Conservation (phyloP, 2,888 invertebrate genomes). For the Oithona nana region DNA sequence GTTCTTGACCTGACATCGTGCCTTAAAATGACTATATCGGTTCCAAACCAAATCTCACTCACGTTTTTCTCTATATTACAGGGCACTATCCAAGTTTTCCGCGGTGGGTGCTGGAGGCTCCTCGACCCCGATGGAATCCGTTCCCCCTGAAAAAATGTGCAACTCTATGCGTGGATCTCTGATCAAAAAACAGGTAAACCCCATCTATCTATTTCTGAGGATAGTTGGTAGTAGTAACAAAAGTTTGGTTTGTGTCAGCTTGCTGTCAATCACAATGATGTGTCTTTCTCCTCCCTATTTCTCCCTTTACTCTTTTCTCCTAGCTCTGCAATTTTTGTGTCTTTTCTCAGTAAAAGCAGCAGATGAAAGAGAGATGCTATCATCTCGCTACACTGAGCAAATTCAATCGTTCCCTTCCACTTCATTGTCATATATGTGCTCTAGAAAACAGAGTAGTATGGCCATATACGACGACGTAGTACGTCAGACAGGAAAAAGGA, state of each 20-base stretch:
- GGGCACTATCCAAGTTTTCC: slow-evolving; percentile 1
- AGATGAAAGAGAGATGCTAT: background rate
- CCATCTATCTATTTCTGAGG: background rate
- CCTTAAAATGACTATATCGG: too few relatives aligned
- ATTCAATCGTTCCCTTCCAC: background rate
- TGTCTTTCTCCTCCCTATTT: too few relatives aligned
- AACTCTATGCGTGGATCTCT: slow-evolving; percentile 12
- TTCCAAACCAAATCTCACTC: too few relatives aligned
- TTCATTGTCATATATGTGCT: background rate
- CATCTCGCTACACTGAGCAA: background rate
- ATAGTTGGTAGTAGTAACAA: too few relatives aligned
- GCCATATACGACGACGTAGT: too few relatives aligned
- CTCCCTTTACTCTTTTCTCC: too few relatives aligned
- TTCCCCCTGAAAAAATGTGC: slow-evolving; percentile 4
- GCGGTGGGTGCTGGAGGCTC: background rate
- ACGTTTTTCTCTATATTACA: background rate
- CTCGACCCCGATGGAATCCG: background rate
- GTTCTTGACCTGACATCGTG: too few relatives aligned
- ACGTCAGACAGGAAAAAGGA: too few relatives aligned
- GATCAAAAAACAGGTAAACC: slow-evolving; percentile 12
- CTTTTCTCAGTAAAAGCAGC: too few relatives aligned
- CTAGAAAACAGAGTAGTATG: too few relatives aligned
- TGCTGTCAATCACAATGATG: background rate
- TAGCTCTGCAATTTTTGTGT: background rate
- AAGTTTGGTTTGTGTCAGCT: background rate